Evolutionary conservation across 2,888 invertebrate genomes (phyloP).

Genomic region (Nomada goodeniana): DNA sequence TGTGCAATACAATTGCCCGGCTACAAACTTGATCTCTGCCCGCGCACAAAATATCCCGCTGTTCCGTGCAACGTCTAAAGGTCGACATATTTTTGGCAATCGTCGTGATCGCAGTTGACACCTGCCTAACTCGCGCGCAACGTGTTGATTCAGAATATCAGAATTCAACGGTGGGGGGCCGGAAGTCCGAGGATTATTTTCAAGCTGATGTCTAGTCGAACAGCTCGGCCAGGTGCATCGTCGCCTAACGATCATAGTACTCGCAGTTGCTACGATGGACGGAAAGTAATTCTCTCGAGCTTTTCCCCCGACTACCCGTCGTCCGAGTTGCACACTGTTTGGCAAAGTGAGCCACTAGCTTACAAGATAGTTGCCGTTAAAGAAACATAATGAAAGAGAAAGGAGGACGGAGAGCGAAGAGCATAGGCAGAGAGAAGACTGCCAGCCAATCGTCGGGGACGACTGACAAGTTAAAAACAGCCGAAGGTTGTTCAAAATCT

Average conservation of each 20-base stretch:
- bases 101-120: constrained; percentile 18
- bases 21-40: no score
- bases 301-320: background rate
- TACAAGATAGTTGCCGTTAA: constrained; percentile 18
- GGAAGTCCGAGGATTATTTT: background rate
- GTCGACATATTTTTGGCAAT: constrained; percentile 2
- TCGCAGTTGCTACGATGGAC: background rate
- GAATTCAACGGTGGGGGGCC: background rate
- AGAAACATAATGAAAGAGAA: constrained; percentile 2
- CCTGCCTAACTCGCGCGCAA: constrained; percentile 33
- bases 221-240: background rate
- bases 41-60: no score
- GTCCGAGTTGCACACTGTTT: constrained; percentile 24
- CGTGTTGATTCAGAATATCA: constrained; percentile 16
- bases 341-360: constrained; percentile 27
- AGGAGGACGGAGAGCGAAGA: constrained; percentile 1
- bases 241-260: background rate
- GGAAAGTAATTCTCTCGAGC: no score
- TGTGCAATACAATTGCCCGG: no score
- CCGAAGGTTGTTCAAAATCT: constrained; percentile 69
- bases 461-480: constrained; percentile 75
- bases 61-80: constrained; percentile 14
- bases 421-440: constrained; percentile 33
- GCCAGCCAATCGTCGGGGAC: constrained; percentile 67
- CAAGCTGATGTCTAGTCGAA: constrained; percentile 30